Evolutionary conservation across 2,113 vertebrate genomes (phyloP), one percentile per base, ranked within the genome.

Genomic region (Strigops habroptila): DNA sequence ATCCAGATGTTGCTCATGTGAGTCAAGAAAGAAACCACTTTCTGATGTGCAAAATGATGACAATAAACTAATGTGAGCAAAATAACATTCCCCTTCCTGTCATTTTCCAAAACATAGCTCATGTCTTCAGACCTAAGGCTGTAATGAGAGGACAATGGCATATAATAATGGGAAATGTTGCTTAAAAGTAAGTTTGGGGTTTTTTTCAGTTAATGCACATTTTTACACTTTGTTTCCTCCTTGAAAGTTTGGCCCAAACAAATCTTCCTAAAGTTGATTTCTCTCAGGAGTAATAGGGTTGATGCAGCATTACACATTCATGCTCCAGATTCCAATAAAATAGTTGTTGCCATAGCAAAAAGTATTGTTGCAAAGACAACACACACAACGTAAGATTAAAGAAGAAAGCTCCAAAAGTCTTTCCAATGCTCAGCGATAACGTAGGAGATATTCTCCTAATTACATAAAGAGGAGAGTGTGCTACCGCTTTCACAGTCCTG

Each of bases 311-410:
- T 96, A 91, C 92, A 91, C 37, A 64, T 27, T 79, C 91, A 79
- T 68, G 86, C 80, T 92, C 77, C 76, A 59, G 75, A 89, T 95
- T 92, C 81, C 95, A 96, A 76, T 89, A 71, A 94, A 95, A 84
- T 48, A 75, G n/a, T 73, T 73, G 95, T 97, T 96, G 73, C 96
- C 95, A 96, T 96, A 91, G 95, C 91, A 92, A 96, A 84, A 96
- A 87, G 25, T 78, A 84, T 89, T 93, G 91, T 91, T 96, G 83
- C 90, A 96, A 79, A 88, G 96, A 92, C 93, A 97, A 96, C 62
- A 93, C 51, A 59, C 33, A 67, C 17, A 77, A 49, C 5, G 8
- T 57, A 57, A 77, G 62, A 49, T 76, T 79, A 73, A 87, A 92
- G 63, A 24, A 63, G 70, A 70, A 80, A 43, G 7, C 31, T 84